These are phyloP conservation scores for Tadarida brasiliensis DNA, from an alignment of 2,797 vertebrate species.

Conservation along the genomic window DNA sequence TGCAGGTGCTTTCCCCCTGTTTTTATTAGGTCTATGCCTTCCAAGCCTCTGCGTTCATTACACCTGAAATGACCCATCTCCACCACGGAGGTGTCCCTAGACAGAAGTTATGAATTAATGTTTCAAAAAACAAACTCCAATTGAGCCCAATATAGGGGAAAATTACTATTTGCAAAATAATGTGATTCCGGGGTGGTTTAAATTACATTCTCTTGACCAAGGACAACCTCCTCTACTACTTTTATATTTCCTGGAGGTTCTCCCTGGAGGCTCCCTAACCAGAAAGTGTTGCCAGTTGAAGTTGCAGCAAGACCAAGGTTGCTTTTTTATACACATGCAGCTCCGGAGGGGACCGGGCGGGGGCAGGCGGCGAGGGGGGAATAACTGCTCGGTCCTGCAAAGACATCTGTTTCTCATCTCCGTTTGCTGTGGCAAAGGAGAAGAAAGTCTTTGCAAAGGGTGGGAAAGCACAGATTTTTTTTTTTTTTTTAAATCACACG, in stretches of 20 bases:
- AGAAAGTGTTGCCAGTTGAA: slow-evolving; percentile 61
- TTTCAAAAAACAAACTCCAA: slow-evolving; percentile 59
- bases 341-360: slow-evolving; percentile 22
- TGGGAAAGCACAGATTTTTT: slow-evolving; percentile 72
- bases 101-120: slow-evolving; percentile 72
- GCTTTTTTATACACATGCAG: slow-evolving; percentile 28
- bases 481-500: slow-evolving; percentile 35
- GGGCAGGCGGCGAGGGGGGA: slow-evolving; percentile 42
- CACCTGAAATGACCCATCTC: slow-evolving; percentile 77
- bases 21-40: slow-evolving; percentile 53
- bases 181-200: slow-evolving; percentile 45
- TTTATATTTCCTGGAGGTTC: slow-evolving; percentile 61
- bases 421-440: slow-evolving; percentile 71
- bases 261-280: slow-evolving; percentile 58
- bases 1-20: slow-evolving; percentile 52
- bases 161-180: slow-evolving; percentile 63
- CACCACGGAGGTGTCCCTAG: slow-evolving; percentile 47
- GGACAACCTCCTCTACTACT: slow-evolving; percentile 22
- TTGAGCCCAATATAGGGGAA: slow-evolving; percentile 25
- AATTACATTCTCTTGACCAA: slow-evolving; percentile 35
- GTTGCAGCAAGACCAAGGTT: slow-evolving; percentile 53
- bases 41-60: slow-evolving; percentile 53
- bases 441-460: slow-evolving; percentile 80
- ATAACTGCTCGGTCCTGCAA: slow-evolving; percentile 64
- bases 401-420: slow-evolving; percentile 85